Conservation (phyloP, 2,888 invertebrate genomes). For the Microchrysa polita region DNA sequence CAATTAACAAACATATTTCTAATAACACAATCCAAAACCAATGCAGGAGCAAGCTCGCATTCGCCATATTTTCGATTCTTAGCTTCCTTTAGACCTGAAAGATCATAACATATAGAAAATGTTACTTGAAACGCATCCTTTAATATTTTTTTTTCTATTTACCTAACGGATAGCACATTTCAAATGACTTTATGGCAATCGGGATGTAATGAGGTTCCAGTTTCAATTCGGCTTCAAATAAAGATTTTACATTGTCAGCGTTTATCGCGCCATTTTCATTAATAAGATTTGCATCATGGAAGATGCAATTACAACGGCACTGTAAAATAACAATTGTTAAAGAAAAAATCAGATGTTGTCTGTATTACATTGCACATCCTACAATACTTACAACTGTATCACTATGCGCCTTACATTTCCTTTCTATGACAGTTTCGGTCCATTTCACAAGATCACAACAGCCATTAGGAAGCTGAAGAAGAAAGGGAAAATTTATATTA, state of each 20-base stretch:
- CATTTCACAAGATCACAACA: slow-evolving; percentile 22
- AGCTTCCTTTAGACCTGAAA: not conserved
- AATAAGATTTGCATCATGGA: not conserved
- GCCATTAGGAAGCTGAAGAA: too few relatives aligned
- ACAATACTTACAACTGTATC: slow-evolving; percentile 9
- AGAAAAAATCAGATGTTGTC: not conserved
- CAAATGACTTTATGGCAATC: slow-evolving; percentile 14
- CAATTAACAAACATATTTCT: slow-evolving; percentile 22
- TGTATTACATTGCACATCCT: too few relatives aligned
- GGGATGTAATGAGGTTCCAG: slow-evolving; percentile 32
- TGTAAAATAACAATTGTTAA: not conserved
- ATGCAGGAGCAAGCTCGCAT: slow-evolving; percentile 8
- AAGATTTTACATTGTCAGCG: not conserved
- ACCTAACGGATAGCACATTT: slow-evolving; percentile 25
- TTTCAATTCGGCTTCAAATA: slow-evolving; percentile 26
- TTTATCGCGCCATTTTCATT: slow-evolving; percentile 7
- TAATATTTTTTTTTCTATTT: too few relatives aligned
- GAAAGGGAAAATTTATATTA: too few relatives aligned
- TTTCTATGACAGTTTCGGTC: not conserved
- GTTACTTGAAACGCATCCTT: not conserved
- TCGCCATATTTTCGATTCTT: slow-evolving; percentile 10
- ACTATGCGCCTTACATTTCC: not conserved
- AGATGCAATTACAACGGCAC: slow-evolving; percentile 19
- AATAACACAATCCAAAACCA: not conserved
- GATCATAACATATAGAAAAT: not conserved